phyloP scores from a whole-genome alignment of 37 sponge, comb jelly and placozoan genomes.

The Corticium candelabrum region DNA sequence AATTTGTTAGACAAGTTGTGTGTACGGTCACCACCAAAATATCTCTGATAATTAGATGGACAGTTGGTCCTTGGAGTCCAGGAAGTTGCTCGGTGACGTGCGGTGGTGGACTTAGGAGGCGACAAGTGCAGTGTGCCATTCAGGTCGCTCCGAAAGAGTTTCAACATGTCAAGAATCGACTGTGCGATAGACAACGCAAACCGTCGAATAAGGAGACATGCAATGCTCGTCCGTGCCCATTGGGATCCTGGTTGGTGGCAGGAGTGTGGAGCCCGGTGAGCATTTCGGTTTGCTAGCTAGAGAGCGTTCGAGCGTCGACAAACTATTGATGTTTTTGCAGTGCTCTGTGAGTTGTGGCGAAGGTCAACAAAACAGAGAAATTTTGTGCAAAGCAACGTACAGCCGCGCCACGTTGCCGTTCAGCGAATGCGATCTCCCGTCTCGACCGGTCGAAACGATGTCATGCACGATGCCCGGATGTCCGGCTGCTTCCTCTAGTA shows the following conservation, averaged over 20 bases:
- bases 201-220: background rate
- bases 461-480: background rate
- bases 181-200: background rate
- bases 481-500: background rate
- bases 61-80: background rate
- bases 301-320: too few relatives aligned
- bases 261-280: background rate
- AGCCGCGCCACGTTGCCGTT: too few relatives aligned
- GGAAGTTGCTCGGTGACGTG: background rate
- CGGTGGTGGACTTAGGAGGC: background rate
- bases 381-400: background rate
- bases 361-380: background rate
- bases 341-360: background rate
- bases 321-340: background rate
- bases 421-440: too few relatives aligned
- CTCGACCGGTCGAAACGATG: background rate
- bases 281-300: too few relatives aligned
- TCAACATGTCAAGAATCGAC: background rate
- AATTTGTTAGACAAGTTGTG: too few relatives aligned
- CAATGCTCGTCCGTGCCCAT: background rate
- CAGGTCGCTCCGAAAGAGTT: background rate
- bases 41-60: too few relatives aligned
- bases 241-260: background rate
- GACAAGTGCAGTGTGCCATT: background rate
- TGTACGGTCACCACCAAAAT: too few relatives aligned